phyloP scores from a whole-genome alignment of 1,140 invertebrate species.

The Druon quercuslanigerum region DNA sequence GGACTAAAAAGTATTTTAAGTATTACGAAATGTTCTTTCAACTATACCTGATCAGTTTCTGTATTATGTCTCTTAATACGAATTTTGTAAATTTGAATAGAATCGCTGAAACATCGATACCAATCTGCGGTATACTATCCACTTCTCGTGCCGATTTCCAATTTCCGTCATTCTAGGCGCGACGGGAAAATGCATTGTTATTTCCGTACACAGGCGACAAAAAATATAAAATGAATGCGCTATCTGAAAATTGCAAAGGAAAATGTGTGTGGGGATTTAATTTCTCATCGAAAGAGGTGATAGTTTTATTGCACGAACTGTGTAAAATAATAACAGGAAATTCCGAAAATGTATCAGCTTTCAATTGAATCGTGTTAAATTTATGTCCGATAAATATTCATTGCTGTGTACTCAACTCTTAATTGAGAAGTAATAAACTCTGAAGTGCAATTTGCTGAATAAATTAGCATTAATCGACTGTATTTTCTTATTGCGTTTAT shows the following conservation, averaged over 20 bases:
- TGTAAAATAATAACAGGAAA: background rate
- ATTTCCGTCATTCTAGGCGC: constrained; percentile 1
- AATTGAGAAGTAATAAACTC: too few relatives aligned
- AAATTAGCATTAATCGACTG: too few relatives aligned
- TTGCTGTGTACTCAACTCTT: too few relatives aligned
- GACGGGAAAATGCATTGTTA: background rate
- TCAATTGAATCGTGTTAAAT: too few relatives aligned
- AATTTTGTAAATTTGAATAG: background rate
- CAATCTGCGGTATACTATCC: constrained; percentile 24
- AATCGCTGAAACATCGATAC: constrained; percentile 32
- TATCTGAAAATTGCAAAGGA: too few relatives aligned
- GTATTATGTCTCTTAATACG: background rate
- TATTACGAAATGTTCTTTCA: background rate
- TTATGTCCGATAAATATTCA: too few relatives aligned
- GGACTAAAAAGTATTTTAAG: too few relatives aligned
- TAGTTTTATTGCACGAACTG: background rate
- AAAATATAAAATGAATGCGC: background rate
- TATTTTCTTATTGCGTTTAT: too few relatives aligned
- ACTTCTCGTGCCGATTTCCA: constrained; percentile 22
- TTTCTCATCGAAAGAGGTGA: background rate
- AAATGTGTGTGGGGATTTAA: background rate
- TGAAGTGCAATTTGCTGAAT: too few relatives aligned
- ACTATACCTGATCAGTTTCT: too few relatives aligned
- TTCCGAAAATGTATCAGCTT: too few relatives aligned
- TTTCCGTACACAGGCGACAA: too few relatives aligned